Percentiles rank a stretch among this genome's conserved stretches.
These are phyloP conservation scores for Nipponacmea schrenckii DNA, from an alignment of 2,888 invertebrate species.

Conservation along the genomic window DNA sequence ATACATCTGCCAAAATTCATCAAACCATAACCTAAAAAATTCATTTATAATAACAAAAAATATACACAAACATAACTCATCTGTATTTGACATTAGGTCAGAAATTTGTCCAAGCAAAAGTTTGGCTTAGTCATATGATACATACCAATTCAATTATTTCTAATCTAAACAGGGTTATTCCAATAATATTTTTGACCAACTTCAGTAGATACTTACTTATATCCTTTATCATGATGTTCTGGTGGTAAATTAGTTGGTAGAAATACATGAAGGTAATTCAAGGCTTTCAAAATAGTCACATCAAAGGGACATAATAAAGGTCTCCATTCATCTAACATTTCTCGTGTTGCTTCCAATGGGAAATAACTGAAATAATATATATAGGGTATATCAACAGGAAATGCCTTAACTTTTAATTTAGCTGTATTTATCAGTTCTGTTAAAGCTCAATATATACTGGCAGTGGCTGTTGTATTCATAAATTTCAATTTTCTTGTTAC, in stretches of 20 bases:
- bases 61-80: not conserved
- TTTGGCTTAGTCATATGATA: too few relatives aligned
- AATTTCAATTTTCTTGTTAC: too few relatives aligned
- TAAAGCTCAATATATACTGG: not conserved
- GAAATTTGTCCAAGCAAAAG: too few relatives aligned
- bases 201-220: constrained; percentile 67
- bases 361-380: constrained; percentile 56
- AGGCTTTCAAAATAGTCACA: constrained; percentile 62
- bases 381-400: not conserved
- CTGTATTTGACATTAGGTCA: not conserved
- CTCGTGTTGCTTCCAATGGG: constrained; percentile 77
- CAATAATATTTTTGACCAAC: too few relatives aligned
- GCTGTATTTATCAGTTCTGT: too few relatives aligned
- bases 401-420: not conserved
- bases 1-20: constrained; percentile 83
- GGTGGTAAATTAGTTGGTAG: constrained; percentile 80
- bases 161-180: too few relatives aligned
- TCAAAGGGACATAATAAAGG: constrained; percentile 83
- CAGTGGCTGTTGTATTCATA: not conserved
- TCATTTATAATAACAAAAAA: constrained; percentile 1
- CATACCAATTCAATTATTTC: too few relatives aligned
- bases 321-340: constrained; percentile 85
- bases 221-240: constrained; percentile 72
- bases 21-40: constrained; percentile 78
- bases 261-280: constrained; percentile 77